Evolutionary conservation across 2,888 invertebrate genomes (phyloP).

Genomic region (Erebia aethiops): DNA sequence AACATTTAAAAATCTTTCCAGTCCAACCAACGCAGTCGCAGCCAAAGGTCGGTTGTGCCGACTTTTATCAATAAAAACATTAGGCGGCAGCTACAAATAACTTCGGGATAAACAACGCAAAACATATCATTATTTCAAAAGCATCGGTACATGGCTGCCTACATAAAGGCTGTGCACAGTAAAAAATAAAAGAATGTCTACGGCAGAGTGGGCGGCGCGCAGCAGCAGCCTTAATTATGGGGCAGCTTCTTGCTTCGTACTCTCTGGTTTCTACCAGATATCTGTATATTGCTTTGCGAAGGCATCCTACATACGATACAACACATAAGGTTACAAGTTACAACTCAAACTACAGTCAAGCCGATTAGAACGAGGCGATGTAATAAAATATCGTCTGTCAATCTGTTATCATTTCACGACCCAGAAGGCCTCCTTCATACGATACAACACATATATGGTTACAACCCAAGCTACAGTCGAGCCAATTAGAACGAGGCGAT

Average conservation of each 20-base stretch:
- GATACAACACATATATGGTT: no score
- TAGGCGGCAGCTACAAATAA: conserved; percentile 30
- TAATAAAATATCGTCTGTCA: no score
- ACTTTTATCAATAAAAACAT: conserved; percentile 5
- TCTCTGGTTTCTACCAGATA: conserved; percentile 31
- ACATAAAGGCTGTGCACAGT: conserved; percentile 38
- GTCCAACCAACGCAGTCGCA: no score
- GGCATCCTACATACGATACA: conserved; percentile 27
- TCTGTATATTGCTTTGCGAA: conserved; percentile 35
- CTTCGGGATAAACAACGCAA: conserved; percentile 29
- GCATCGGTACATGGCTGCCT: conserved; percentile 40
- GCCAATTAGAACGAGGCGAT: no score
- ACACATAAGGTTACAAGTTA: neutral
- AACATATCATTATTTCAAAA: conserved; percentile 39
- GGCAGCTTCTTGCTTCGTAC: conserved; percentile 56
- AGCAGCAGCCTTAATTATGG: conserved; percentile 70
- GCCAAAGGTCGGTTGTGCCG: no score
- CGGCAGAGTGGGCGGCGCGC: conserved; percentile 65
- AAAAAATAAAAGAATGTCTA: conserved; percentile 52
- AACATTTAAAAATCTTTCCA: no score
- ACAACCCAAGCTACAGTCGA: no score
- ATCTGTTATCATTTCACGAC: no score
- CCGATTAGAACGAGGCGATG: neutral
- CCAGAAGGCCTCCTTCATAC: no score
- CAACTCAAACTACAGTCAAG: neutral